Conservation (phyloP, 2,797 vertebrate genomes). For the Buphagus erythrorhynchus region DNA sequence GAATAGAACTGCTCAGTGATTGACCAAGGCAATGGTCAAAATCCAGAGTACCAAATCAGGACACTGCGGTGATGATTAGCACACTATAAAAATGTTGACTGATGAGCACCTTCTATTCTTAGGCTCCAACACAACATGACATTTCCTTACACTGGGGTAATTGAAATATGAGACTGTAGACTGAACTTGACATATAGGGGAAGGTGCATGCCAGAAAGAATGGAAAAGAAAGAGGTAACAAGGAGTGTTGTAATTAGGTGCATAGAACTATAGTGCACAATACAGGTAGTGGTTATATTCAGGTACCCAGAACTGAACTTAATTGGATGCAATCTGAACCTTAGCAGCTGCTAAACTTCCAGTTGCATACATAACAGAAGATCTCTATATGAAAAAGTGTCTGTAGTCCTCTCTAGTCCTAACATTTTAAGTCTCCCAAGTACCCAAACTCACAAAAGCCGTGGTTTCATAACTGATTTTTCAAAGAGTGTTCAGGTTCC, state of each 20-base stretch:
- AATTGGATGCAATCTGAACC: not conserved
- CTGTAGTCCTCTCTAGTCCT: not conserved
- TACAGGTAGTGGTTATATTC: not conserved
- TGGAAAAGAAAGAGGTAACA: slow-evolving; percentile 59
- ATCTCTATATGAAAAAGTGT: not conserved
- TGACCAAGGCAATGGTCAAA: slow-evolving; percentile 75
- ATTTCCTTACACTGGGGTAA: slow-evolving; percentile 12
- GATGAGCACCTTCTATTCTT: slow-evolving; percentile 69
- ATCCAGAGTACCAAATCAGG: slow-evolving; percentile 68
- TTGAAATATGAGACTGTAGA: slow-evolving; percentile 44
- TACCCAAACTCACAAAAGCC: not conserved
- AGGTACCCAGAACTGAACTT: not conserved
- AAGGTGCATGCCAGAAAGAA: slow-evolving; percentile 24
- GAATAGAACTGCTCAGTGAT: slow-evolving; percentile 71
- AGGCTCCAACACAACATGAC: slow-evolving; percentile 50
- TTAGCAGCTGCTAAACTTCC: not conserved
- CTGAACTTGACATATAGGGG: not conserved
- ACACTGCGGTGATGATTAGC: slow-evolving; percentile 64
- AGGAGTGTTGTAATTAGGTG: slow-evolving; percentile 45
- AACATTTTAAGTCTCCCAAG: not conserved
- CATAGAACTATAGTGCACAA: not conserved
- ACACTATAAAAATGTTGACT: slow-evolving; percentile 62
- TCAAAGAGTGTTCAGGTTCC: not conserved
- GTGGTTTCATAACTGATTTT: not conserved
- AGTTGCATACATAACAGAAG: not conserved